Evolutionary conservation across 2,113 vertebrate genomes (phyloP).

Genomic region (Riparia riparia): DNA sequence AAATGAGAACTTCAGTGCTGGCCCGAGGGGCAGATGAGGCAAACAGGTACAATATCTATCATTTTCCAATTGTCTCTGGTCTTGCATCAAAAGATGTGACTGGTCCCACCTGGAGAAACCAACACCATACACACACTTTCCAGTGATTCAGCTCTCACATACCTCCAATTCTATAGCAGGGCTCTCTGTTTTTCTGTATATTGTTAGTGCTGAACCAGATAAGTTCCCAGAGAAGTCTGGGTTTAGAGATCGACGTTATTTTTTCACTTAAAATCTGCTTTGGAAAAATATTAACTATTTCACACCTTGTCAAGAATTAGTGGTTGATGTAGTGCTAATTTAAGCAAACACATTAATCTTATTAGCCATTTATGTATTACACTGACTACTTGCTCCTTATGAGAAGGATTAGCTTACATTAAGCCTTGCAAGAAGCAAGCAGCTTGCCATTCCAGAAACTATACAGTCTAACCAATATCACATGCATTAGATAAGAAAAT

Average conservation of each 20-base stretch:
- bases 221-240: not conserved
- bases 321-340: not conserved
- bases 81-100: not conserved
- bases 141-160: not conserved
- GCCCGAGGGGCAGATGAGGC: not conserved
- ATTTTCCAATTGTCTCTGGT: not conserved
- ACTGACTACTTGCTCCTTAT: not conserved
- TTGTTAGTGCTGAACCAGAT: not conserved
- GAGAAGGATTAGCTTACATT: not conserved
- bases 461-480: not conserved
- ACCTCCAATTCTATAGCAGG: not conserved
- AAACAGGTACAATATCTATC: not conserved
- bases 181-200: not conserved
- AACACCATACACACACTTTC: not conserved
- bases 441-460: not conserved
- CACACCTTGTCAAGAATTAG: not conserved
- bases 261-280: not conserved
- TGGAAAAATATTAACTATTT: not conserved
- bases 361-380: not conserved
- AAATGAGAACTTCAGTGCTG: constrained; percentile 1
- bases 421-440: not conserved
- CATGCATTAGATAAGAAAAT: not conserved
- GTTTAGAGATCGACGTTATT: not conserved
- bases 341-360: not conserved
- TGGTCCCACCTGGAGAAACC: not conserved